A percentile compares a stretch with the other conserved stretches of the same genome.
phyloP scores from a whole-genome alignment of 2,113 vertebrate genomes.

The Thalassoma bifasciatum region DNA sequence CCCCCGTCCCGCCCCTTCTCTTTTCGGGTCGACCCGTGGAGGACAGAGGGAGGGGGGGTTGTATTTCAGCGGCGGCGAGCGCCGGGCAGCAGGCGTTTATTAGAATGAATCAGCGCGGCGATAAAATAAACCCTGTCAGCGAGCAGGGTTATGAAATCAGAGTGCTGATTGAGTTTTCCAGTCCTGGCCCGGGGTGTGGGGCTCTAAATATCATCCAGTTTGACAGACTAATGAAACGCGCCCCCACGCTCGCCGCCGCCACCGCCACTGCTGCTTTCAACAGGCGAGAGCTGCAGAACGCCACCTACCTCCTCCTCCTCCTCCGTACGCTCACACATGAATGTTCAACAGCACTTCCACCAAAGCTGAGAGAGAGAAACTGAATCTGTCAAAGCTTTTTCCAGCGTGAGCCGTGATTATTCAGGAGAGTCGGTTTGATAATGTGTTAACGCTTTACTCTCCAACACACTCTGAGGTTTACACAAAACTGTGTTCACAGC shows the following conservation, averaged over 20 bases:
- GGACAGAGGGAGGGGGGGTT: slow-evolving; percentile 50
- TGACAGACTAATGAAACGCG: slow-evolving; percentile 84
- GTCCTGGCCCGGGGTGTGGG: slow-evolving; percentile 74
- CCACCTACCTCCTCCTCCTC: slow-evolving; percentile 29
- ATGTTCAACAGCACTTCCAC: slow-evolving; percentile 20
- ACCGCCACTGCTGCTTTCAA: slow-evolving; percentile 55
- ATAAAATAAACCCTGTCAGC: slow-evolving; percentile 91
- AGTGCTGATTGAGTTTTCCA: slow-evolving; percentile 88
- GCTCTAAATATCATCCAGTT: slow-evolving; percentile 82
- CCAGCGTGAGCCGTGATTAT: slow-evolving; percentile 14
- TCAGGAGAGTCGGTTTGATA: slow-evolving; percentile 31
- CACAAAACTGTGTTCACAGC: too few relatives aligned
- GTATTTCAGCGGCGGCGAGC: slow-evolving; percentile 72
- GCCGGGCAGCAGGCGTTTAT: slow-evolving; percentile 77
- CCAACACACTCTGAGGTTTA: too few relatives aligned
- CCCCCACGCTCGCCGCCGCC: slow-evolving; percentile 68
- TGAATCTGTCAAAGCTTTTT: slow-evolving; percentile 27
- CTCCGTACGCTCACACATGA: slow-evolving; percentile 3
- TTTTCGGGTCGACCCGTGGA: slow-evolving; percentile 60
- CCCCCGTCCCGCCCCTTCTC: not conserved
- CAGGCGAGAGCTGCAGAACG: slow-evolving; percentile 30
- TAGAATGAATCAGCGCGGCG: slow-evolving; percentile 83
- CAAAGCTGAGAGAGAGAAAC: not conserved
- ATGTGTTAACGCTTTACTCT: too few relatives aligned
- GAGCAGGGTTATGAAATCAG: slow-evolving; percentile 92